Base-by-base conservation (phyloP, 2,888 invertebrate species). In the Parnassius mnemosyne region DNA sequence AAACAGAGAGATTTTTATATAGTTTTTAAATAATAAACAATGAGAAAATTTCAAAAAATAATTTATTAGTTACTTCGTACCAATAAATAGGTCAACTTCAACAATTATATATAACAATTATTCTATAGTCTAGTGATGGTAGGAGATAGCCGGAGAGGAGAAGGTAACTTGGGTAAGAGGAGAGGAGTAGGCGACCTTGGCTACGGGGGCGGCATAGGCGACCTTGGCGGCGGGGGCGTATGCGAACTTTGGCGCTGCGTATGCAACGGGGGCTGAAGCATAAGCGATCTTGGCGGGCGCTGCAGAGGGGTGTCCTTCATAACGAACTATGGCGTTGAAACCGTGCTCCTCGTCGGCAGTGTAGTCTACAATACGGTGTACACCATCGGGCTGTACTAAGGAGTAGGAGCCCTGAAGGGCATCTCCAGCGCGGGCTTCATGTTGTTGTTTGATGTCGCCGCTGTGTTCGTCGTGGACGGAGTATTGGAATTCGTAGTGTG, bases 371-470 rank as follows among this genome's bases (percentile, higher is more conserved):
- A 90, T 83, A 67, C 91, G 85, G 71, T 77, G 81, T 50, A 85
- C 81, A 1, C 92, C 91, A 56, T 92, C 91, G 65, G 90, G 89
- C 65, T 92, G 91, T 49, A 92, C 78, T n/a, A 92, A 82, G 5
- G 91, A 89, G 82, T 92, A 91, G 42, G 83, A 87, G 65, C 92
- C 91, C 55, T 87, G 87, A 53, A 91, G 87, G 64, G 73, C 77
- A 71, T 92, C 87, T 3, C 90, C 90, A 66, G 76, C 71, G 68
- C 91, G 90, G 56, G 79, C 71, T 68, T 92, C 92, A 69, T 87
- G 81, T 78, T 91, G 91, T 69, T 89, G 80, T 74, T 92, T 92
- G 68, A 89, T 75, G 75, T 92, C 92, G 2, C 91, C 90, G 72
- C 76, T 85, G 73, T 85, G 84, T 1, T 75, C 71, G 68, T 91